Evolutionary conservation across 2,113 vertebrate genomes (phyloP).

Genomic region (Polyodon spathula): DNA sequence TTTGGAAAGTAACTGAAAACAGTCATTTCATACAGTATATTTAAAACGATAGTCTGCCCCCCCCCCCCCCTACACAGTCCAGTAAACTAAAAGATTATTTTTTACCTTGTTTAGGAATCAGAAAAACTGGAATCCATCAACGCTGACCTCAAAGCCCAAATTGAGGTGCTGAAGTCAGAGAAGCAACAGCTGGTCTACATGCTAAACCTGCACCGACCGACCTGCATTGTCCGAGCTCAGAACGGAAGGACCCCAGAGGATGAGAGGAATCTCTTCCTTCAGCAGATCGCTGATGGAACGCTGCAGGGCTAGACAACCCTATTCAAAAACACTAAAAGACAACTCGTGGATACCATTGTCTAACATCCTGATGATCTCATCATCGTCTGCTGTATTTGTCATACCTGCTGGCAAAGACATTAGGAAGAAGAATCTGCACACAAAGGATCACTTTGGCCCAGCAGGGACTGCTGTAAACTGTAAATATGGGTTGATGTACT

Average conservation of each 20-base stretch:
- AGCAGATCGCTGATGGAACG: conserved; percentile 86
- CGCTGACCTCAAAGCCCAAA: conserved; percentile 88
- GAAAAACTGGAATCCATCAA: conserved; percentile 94
- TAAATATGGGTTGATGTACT: not conserved
- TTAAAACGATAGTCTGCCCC: too few species aligned
- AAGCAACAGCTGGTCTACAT: conserved; percentile 97
- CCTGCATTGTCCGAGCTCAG: conserved; percentile 90
- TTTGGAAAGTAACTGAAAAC: too few species aligned
- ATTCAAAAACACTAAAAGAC: not conserved
- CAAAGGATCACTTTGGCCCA: not conserved
- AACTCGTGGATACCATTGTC: not conserved
- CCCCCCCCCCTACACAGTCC: too few species aligned
- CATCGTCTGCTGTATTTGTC: not conserved
- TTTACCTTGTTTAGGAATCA: conserved; percentile 65
- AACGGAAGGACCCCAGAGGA: conserved; percentile 89
- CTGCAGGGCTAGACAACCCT: conserved; percentile 64
- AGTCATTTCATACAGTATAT: too few species aligned
- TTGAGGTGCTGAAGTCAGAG: conserved; percentile 89
- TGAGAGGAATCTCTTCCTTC: conserved; percentile 88
- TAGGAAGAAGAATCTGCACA: conserved; percentile 9
- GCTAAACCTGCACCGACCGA: conserved; percentile 93
- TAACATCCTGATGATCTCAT: not conserved
- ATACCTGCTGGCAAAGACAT: conserved; percentile 3
- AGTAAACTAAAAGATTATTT: not conserved
- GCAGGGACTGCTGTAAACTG: not conserved